Conservation (phyloP, 2,888 invertebrate species). For the Papilio demoleus region DNA sequence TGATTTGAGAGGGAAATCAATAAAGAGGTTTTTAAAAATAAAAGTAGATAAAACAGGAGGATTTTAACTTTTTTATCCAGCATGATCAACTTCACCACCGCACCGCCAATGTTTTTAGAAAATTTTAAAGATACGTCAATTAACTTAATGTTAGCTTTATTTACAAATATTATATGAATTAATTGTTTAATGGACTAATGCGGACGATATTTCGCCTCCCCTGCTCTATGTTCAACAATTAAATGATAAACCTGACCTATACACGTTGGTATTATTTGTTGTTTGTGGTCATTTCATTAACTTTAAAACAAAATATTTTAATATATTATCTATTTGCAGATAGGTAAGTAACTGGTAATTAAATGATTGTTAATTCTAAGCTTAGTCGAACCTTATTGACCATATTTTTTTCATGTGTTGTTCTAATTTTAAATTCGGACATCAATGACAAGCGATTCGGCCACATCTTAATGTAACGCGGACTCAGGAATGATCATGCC, state of each 20-base stretch:
- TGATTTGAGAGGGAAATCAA: no score
- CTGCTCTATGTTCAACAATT: background rate
- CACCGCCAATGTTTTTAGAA: background rate
- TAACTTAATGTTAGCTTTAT: background rate
- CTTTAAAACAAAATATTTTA: no score
- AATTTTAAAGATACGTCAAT: no score
- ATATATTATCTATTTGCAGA: no score
- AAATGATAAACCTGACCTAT: background rate
- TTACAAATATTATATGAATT: background rate
- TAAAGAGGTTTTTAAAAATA: no score
- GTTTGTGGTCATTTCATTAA: background rate
- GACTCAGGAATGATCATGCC: constrained; percentile 46
- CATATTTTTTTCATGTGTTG: background rate
- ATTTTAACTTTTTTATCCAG: no score
- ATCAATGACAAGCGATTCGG: background rate
- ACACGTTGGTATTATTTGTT: background rate
- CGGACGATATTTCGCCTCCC: background rate
- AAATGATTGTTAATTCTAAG: no score
- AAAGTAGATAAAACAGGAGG: no score
- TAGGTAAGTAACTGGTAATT: no score
- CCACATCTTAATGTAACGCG: constrained; percentile 4
- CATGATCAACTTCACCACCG: no score
- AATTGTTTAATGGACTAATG: background rate
- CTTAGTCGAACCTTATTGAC: background rate
- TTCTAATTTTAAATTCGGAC: background rate